Conservation (phyloP, 2,888 invertebrate species). For the Lasioglossum morio region DNA sequence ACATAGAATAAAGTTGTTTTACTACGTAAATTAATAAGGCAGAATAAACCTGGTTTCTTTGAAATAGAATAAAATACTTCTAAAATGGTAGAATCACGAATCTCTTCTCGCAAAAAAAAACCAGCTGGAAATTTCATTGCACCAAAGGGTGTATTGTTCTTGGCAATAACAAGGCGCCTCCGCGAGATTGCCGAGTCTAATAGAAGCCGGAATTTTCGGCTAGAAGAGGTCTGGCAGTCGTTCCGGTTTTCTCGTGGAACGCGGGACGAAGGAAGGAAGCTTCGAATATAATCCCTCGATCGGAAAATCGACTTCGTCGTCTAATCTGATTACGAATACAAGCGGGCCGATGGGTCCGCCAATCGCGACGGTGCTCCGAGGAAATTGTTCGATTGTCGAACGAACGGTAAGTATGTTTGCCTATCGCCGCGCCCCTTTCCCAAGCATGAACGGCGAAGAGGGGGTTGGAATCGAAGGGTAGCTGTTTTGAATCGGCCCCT, state of each 20-base stretch:
- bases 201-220: slow-evolving; percentile 1
- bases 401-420: slow-evolving; percentile 52
- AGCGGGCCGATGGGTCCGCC: neutral
- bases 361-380: slow-evolving; percentile 25
- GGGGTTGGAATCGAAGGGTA: slow-evolving; percentile 34
- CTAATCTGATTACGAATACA: slow-evolving; percentile 48
- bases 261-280: neutral
- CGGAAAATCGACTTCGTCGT: slow-evolving; percentile 4
- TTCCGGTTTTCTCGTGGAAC: neutral
- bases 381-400: slow-evolving; percentile 52
- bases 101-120: neutral
- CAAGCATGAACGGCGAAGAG: neutral
- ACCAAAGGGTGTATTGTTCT: neutral
- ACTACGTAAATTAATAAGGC: neutral
- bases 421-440: neutral
- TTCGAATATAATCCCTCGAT: slow-evolving; percentile 18
- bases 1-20: neutral
- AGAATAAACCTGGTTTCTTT: neutral
- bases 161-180: neutral
- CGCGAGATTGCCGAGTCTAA: neutral
- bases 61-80: neutral
- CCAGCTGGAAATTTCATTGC: neutral
- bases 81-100: neutral
- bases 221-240: neutral
- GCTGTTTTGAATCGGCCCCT: slow-evolving; percentile 51